A percentile compares a stretch with the other conserved stretches of the same genome.
phyloP scores from a whole-genome alignment of 2,888 invertebrate species.

The Sympetrum striolatum region DNA sequence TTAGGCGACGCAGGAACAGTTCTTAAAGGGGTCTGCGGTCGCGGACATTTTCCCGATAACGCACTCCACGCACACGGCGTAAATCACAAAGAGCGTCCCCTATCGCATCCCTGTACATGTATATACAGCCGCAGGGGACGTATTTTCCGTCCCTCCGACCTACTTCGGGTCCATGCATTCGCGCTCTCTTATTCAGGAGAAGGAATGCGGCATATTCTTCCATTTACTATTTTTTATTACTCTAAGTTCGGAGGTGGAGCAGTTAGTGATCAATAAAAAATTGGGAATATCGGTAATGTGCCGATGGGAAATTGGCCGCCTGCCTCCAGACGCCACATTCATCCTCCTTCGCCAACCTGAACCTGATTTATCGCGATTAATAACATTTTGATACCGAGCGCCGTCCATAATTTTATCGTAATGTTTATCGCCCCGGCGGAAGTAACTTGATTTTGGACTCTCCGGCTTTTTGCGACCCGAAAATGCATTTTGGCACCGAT shows the following conservation, averaged over 20 bases:
- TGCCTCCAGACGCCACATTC: background rate
- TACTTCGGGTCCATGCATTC: background rate
- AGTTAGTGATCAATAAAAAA: background rate
- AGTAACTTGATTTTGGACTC: background rate
- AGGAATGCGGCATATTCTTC: background rate
- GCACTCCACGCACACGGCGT: slow-evolving; percentile 15
- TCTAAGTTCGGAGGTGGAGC: background rate
- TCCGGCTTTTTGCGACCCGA: background rate
- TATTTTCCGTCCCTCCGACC: background rate
- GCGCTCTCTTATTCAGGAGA: background rate
- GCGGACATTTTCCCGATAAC: background rate
- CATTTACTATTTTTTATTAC: background rate
- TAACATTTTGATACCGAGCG: background rate
- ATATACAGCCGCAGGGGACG: background rate
- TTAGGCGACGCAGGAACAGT: too few species aligned
- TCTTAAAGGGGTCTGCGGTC: background rate
- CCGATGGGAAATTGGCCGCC: background rate
- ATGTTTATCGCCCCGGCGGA: background rate
- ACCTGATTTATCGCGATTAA: background rate
- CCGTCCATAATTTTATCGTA: background rate
- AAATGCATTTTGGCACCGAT: background rate
- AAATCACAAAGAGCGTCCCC: background rate
- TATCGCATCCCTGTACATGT: background rate
- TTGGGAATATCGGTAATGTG: background rate
- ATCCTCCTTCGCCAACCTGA: background rate